Percentiles rank a stretch among this genome's conserved stretches.
These are phyloP conservation scores for Phyto melanocephala DNA, from an alignment of 2,888 invertebrate genomes.

Conservation along the genomic window DNA sequence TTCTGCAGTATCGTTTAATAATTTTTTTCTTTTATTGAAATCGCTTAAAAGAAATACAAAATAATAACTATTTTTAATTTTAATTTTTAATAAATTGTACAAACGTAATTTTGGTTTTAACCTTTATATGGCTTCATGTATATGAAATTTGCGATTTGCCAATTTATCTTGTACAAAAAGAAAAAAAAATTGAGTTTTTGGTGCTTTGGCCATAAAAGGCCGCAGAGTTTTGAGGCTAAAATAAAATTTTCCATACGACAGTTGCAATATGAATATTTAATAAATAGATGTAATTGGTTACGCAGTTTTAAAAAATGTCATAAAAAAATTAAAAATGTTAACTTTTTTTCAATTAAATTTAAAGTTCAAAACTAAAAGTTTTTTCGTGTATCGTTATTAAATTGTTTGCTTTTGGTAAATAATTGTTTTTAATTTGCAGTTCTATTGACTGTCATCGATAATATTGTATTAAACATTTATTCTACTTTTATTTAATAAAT, in stretches of 20 bases:
- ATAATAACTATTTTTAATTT: no score
- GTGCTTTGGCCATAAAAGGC: slow-evolving; percentile 36
- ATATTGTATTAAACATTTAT: background rate
- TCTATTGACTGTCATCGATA: background rate
- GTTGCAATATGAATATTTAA: slow-evolving; percentile 43
- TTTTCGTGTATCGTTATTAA: no score
- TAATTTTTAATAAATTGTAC: background rate
- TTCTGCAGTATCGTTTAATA: no score
- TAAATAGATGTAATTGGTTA: background rate
- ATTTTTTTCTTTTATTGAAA: no score
- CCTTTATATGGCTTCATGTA: slow-evolving; percentile 32
- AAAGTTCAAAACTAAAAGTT: no score
- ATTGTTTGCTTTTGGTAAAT: background rate
- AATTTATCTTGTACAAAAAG: slow-evolving; percentile 44
- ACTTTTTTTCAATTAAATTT: slow-evolving; percentile 33
- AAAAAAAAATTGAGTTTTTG: slow-evolving; percentile 40
- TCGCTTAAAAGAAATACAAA: no score
- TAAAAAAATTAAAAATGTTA: background rate
- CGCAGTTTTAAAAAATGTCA: background rate
- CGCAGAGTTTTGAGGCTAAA: slow-evolving; percentile 32
- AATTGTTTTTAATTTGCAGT: background rate
- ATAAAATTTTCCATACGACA: slow-evolving; percentile 12
- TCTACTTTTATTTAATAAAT: background rate
- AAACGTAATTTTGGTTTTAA: background rate
- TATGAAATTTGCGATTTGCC: slow-evolving; percentile 31